Evolutionary conservation across 2,113 vertebrate genomes (phyloP), one percentile per base, ranked within the genome.

Genomic region (Coreoperca whiteheadi): DNA sequence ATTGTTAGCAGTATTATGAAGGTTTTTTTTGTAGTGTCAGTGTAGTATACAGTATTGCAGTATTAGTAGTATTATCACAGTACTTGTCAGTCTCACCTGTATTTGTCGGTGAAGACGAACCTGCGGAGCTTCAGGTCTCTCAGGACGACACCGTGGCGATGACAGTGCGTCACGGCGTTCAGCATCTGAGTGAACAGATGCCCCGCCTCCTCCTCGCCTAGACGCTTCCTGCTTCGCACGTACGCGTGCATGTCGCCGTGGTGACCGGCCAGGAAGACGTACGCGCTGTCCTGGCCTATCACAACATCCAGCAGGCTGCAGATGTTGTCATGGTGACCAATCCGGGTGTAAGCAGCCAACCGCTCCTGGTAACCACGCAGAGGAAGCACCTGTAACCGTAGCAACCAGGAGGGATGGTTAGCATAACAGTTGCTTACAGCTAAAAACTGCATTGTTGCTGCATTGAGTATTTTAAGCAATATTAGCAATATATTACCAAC

Each of bases 71-170:
- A 50, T 21, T 37, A 20, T 21, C n/a, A 16, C 16, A 54, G 66
- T 15, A 69, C 23, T 39, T 48, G 21, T 75, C 7, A n/a, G 18
- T 56, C 90, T 91, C 75, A 97, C 97, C 96, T 96, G 90, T 95
- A 93, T 10, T 54, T 14, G 88, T 97, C 90, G 0, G 85, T 77
- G 86, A 97, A 98, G 89, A 97, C 95, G 9, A 98, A 98, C 60
- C 95, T 95, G 9, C 95, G 88, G 12, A 98, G 94, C 80, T 97
- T 97, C 89, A 97, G 95, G 84, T 97, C 96, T 0, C 96, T 87
- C 51, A 98, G 94, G 66, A 98, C 82, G 0, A 97, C 85, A 0
- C 96, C 96, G 0, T 95, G 95, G 11, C 70, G 81, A 77, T 98
- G 97, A 16, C 97, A 98, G 87, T 97, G 96, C 0, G 77, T 90